Conservation (phyloP, 2,797 vertebrate genomes). For the Sylvia borin region DNA sequence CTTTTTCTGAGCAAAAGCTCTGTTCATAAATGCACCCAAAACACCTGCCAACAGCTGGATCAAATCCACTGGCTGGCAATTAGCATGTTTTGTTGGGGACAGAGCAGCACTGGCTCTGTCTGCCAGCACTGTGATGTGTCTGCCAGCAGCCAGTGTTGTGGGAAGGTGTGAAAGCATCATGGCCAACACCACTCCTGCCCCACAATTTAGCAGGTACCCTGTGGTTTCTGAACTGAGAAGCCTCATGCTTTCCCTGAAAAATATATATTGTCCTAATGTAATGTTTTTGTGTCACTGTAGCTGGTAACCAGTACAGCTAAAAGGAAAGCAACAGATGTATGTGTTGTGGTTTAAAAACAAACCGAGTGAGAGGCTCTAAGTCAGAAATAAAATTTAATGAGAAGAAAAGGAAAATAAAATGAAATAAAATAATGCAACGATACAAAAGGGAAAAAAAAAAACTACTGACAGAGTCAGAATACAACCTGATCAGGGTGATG, state of each 20-base stretch:
- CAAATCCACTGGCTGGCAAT: background rate
- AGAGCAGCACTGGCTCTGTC: background rate
- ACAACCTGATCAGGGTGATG: no score
- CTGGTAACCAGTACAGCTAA: background rate
- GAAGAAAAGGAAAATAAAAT: no score
- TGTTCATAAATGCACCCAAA: background rate
- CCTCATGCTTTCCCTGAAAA: background rate
- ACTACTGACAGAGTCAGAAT: no score
- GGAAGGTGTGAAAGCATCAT: background rate
- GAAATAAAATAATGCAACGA: no score
- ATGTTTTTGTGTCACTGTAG: background rate
- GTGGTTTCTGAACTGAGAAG: background rate
- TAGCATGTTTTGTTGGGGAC: background rate
- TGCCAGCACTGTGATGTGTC: background rate
- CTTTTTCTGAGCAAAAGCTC: background rate
- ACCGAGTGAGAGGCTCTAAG: no score
- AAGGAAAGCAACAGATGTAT: background rate
- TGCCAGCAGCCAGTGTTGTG: background rate
- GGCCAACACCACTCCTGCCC: background rate
- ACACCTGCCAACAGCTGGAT: conserved; percentile 16
- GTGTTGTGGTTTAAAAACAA: no score
- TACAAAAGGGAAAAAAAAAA: no score
- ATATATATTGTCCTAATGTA: background rate
- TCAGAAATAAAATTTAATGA: no score
- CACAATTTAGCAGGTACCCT: background rate